Conservation (phyloP, 2,888 invertebrate genomes). For the Ryuthela nishihirai region DNA sequence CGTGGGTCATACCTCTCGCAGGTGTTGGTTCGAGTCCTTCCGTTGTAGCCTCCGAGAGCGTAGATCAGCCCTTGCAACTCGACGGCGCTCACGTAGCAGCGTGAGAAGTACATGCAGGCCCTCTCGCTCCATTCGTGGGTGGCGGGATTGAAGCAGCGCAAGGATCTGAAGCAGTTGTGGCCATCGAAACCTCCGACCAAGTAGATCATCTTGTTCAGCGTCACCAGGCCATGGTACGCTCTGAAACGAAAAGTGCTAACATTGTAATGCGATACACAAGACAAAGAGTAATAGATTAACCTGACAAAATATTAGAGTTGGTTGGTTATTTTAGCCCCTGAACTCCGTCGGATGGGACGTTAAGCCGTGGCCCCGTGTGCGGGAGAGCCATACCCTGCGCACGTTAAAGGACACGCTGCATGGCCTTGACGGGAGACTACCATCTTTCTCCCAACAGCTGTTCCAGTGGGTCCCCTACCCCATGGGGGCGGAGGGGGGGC, state of each 20-base stretch:
- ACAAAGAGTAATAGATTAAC: too few species aligned
- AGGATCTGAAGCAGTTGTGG: slow-evolving; percentile 51
- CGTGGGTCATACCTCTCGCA: slow-evolving; percentile 48
- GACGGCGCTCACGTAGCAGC: slow-evolving; percentile 64
- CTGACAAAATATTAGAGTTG: too few species aligned
- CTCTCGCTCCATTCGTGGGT: slow-evolving; percentile 49
- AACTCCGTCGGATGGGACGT: too few species aligned
- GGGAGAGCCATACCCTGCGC: too few species aligned
- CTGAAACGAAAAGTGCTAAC: slow-evolving; percentile 50
- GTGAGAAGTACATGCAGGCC: slow-evolving; percentile 53
- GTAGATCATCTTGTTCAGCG: slow-evolving; percentile 49
- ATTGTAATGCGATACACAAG: too few species aligned
- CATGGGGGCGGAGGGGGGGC: too few species aligned
- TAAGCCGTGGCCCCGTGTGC: too few species aligned
- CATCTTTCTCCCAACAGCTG: too few species aligned
- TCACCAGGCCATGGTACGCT: slow-evolving; percentile 68
- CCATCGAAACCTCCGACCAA: slow-evolving; percentile 55
- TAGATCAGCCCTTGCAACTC: slow-evolving; percentile 48
- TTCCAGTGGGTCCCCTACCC: too few species aligned
- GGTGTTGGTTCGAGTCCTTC: slow-evolving; percentile 47
- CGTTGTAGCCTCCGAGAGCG: slow-evolving; percentile 51
- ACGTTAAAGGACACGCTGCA: too few species aligned
- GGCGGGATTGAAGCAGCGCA: slow-evolving; percentile 49
- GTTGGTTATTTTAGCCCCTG: too few species aligned
- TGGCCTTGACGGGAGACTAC: too few species aligned